Evolutionary conservation across 2,888 invertebrate species (phyloP), one percentile per base, ranked within the genome.

Genomic region (Entomobrya multifasciata): DNA sequence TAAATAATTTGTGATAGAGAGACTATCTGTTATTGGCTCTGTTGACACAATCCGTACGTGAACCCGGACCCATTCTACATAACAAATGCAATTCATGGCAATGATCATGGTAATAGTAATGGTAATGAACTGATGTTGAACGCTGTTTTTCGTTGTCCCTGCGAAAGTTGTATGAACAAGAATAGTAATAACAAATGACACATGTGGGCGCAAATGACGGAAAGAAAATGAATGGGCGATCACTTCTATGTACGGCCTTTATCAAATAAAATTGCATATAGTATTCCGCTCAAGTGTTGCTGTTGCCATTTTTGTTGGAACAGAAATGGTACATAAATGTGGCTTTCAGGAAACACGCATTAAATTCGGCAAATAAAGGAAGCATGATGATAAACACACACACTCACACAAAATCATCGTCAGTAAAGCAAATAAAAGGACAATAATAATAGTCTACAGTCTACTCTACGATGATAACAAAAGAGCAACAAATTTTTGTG

Each of bases 191-290:
- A n/a, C 1, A 11, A 70, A 74, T 52, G 74, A 52, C 49, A 74
- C 52, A 74, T 41, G 57, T 77, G 77, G 55, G 77, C 41, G 77
- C 57, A n/a, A 57, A 57, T 77, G 77, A 55, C 36, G 57, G 41
- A 57, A 74, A 55, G 77, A 55, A 77, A 77, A 57, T 57, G 57
- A 57, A 74, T 74, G 25, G 49, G n/a, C 72, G n/a, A n/a, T n/a
- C 72, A 47, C 27, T 49, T 47, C 72, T 25, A 8, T 49, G n/a
- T 20, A 67, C 44, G 62, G 41, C 49, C 20, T 25, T 27, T 49
- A 44, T 44, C 72, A 49, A 72, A 41, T 49, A 72, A 25, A 70
- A 70, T 13, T 3, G 44, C n/a, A 62, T 62, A 62, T 30, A 6
- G 3, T 36, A 15, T 11, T 62, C 6, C 15, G 25, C 3, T 60